Percentiles rank a stretch among this genome's conserved stretches.
Conservation (phyloP, 1,140 invertebrate species). For the Agrypnia vestita region DNA sequence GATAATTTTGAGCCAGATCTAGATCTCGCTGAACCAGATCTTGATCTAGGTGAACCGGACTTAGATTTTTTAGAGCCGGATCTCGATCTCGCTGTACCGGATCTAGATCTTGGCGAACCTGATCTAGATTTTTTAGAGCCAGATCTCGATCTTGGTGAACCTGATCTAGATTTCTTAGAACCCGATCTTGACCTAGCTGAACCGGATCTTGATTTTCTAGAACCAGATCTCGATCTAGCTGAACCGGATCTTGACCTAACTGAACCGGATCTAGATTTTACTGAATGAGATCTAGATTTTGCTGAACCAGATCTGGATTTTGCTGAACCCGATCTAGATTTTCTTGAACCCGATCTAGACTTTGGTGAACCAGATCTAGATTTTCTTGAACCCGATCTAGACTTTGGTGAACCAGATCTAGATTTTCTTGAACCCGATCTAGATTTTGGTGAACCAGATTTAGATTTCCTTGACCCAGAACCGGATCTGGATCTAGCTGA, state of each 20-base stretch:
- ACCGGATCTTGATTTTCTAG: no score
- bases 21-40: no score
- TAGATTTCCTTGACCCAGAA: conserved; percentile 62
- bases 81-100: conserved; percentile 44
- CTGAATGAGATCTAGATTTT: conserved; percentile 66
- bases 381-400: conserved; percentile 62
- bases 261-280: conserved; percentile 67
- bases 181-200: conserved; percentile 57
- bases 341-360: conserved; percentile 66
- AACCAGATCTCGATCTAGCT: conserved; percentile 55
- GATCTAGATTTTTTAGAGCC: conserved; percentile 58
- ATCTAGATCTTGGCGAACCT: conserved; percentile 61
- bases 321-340: conserved; percentile 63
- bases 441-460: conserved; percentile 63
- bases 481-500: conserved; percentile 63
- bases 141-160: conserved; percentile 59
- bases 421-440: conserved; percentile 68
- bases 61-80: conserved; percentile 58
- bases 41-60: conserved; percentile 59
- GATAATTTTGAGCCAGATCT: no score
- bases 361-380: conserved; percentile 62
- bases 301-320: conserved; percentile 61
- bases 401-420: conserved; percentile 62
- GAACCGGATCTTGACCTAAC: conserved; percentile 67
- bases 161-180: conserved; percentile 60